Evolutionary conservation across 2,113 vertebrate species (phyloP).

Genomic region (Dicerorhinus sumatrensis): DNA sequence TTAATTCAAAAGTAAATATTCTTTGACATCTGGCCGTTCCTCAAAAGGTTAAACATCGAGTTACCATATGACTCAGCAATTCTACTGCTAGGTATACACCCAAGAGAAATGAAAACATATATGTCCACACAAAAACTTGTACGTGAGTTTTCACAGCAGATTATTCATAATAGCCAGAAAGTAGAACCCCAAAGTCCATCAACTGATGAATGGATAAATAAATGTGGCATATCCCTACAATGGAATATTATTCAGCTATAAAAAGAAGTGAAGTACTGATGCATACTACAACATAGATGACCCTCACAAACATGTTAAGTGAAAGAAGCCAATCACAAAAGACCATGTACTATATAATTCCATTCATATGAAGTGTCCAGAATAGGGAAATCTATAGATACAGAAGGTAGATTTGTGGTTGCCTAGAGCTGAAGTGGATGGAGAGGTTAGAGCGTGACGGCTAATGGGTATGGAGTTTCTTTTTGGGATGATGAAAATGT

Average conservation of each 20-base stretch:
- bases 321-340: not conserved
- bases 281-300: not conserved
- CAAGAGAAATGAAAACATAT: not conserved
- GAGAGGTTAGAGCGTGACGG: accelerated
- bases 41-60: not conserved
- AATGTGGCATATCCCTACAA: not conserved
- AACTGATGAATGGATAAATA: not conserved
- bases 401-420: not conserved
- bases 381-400: not conserved
- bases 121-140: not conserved
- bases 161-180: not conserved
- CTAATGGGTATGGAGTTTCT: not conserved
- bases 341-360: not conserved
- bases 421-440: not conserved
- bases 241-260: not conserved
- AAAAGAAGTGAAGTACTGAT: not conserved
- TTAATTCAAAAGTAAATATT: not conserved
- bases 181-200: not conserved
- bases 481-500: not conserved
- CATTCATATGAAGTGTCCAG: not conserved
- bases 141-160: not conserved
- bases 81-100: not conserved
- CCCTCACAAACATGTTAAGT: not conserved
- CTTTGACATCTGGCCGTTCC: not conserved
- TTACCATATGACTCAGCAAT: not conserved